A percentile compares a stretch with the other conserved stretches of the same genome.
These are phyloP conservation scores for Himantopus leucocephalus DNA, from an alignment of 2,113 vertebrate genomes.

Conservation along the genomic window DNA sequence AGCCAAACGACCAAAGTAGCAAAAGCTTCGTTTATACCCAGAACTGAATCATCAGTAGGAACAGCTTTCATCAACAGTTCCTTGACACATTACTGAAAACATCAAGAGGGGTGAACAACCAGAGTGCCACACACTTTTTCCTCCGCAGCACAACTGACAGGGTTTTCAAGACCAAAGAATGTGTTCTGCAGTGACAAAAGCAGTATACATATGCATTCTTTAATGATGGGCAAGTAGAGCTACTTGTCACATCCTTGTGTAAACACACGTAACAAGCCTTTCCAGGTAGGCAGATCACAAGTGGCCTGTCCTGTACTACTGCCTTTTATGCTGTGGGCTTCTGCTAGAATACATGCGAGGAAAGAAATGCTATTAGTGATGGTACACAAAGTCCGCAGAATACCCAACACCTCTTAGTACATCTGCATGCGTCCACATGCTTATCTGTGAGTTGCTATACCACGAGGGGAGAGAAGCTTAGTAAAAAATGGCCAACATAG, in stretches of 20 bases:
- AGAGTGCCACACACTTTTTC: background rate
- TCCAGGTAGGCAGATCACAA: background rate
- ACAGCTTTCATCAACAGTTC: background rate
- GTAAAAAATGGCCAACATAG: background rate
- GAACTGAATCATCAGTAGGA: background rate
- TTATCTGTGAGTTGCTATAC: background rate
- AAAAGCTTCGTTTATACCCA: background rate
- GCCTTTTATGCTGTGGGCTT: background rate
- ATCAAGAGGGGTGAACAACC: background rate
- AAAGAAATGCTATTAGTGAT: background rate
- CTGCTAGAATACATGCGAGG: background rate
- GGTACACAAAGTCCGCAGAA: background rate
- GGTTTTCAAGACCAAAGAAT: background rate
- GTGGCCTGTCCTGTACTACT: background rate
- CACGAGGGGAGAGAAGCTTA: background rate
- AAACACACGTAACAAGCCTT: background rate
- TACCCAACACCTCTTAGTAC: background rate
- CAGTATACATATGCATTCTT: background rate
- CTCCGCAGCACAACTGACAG: background rate
- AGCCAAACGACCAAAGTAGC: accelerated
- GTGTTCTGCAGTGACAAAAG: background rate
- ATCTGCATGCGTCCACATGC: background rate
- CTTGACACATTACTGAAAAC: background rate
- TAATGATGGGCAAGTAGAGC: background rate
- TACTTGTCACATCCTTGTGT: background rate